Base-by-base conservation (phyloP, 2,797 vertebrate genomes). In the Apogon hyalosoma region DNA sequence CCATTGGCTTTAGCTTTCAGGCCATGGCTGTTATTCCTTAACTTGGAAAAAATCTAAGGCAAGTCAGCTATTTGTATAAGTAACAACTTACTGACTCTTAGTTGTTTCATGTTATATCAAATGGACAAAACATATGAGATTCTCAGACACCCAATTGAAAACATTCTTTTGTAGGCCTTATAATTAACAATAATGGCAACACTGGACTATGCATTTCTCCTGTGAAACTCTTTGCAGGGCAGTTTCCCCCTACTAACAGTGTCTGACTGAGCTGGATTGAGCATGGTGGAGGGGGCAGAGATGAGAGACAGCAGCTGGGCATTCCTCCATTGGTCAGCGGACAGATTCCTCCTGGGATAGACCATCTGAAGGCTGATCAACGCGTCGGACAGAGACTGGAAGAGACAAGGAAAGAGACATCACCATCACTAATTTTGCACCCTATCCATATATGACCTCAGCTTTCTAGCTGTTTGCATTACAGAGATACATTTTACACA, bases 231-330 rank as follows among this genome's bases (percentile, higher is more conserved):
- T 24, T 24, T 2, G 21, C 21, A 24, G 21, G 2, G 21, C 2
- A 24, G 4, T 2, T 24, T 24, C 4, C 21, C 21, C 21, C 21
- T 51, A 52, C 94, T 69, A 87, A 99, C 98, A 15, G 98, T 99
- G 86, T 99, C 98, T 0, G 97, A 99, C 83, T 99, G 98, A n/a
- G 98, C 97, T 4, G 97, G 97, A 75, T 99, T 99, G 33, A 99
- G 95, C 98, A 99, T 99, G 78, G 97, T 99, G 78, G 97, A 98
- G 50, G 98, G 97, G 39, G 97, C 97, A 16, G 96, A 98, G 92
- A 99, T 99, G 67, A 99, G 96, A 49, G 97, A 98, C 66, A 99
- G 92, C 69, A 99, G 94, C 75, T 99, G 98, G 75, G 98, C 98
- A 0, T 98, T 98, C 88, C 98, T 96, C 98, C 97, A 99, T 82